Evolutionary conservation across 2,113 vertebrate genomes (phyloP).

Genomic region (Anhinga anhinga): DNA sequence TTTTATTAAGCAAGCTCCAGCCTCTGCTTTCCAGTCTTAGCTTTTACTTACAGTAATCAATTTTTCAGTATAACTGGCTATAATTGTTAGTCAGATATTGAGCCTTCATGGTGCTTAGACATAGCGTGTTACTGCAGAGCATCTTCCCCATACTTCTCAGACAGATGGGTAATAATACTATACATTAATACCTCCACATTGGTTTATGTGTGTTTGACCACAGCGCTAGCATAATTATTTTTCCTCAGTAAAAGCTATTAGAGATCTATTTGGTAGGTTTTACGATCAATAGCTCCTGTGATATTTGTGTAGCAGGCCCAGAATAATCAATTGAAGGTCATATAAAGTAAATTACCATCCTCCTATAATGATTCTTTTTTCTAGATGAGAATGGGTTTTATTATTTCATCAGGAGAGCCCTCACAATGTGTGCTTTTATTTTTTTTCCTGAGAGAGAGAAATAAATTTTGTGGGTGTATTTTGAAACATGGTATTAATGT

Average conservation of each 20-base stretch:
- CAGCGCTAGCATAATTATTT: conserved; percentile 84
- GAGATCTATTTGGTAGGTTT: conserved; percentile 89
- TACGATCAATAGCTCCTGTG: conserved; percentile 90
- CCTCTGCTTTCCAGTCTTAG: conserved; percentile 55
- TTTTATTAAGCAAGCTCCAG: conserved; percentile 70
- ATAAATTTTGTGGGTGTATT: conserved; percentile 65
- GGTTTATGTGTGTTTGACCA: conserved; percentile 87
- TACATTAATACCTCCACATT: conserved; percentile 84
- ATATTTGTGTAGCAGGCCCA: conserved; percentile 89
- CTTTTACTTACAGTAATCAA: conserved; percentile 77
- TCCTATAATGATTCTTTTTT: conserved; percentile 88
- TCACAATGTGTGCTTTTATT: conserved; percentile 37
- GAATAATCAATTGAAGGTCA: conserved; percentile 91
- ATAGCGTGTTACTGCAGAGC: conserved; percentile 39
- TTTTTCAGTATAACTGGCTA: conserved; percentile 71
- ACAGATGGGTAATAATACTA: conserved; percentile 84
- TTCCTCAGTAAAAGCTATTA: conserved; percentile 88
- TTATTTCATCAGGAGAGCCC: conserved; percentile 81
- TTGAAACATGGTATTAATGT: conserved; percentile 66
- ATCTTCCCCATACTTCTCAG: conserved; percentile 70
- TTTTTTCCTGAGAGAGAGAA: conserved; percentile 25
- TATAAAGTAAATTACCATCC: conserved; percentile 91
- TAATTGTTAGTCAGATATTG: conserved; percentile 74
- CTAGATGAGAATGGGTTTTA: conserved; percentile 86
- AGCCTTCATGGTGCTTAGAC: conserved; percentile 62